Evolutionary conservation across 2,113 vertebrate genomes (phyloP).

Genomic region (Synodontis membranacea): DNA sequence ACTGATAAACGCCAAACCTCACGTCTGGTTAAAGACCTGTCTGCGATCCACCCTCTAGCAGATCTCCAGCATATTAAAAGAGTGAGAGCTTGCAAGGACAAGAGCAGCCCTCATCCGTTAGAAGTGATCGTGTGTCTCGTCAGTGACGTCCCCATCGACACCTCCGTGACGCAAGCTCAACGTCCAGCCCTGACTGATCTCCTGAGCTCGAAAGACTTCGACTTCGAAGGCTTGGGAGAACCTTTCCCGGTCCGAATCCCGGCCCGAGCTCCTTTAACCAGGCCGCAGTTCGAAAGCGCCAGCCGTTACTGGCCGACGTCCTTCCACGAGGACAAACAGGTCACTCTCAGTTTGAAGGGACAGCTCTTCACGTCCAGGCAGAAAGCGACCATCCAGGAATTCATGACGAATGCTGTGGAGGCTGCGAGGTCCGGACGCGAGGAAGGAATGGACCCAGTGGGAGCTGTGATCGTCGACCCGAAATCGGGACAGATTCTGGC

Average conservation of each 20-base stretch:
- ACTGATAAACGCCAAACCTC: constrained; percentile 79
- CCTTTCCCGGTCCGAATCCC: constrained; percentile 80
- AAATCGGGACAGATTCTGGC: constrained; percentile 69
- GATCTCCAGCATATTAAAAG: constrained; percentile 80
- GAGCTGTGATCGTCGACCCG: constrained; percentile 77
- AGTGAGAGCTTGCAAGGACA: constrained; percentile 69
- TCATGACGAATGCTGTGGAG: constrained; percentile 76
- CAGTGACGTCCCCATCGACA: constrained; percentile 41
- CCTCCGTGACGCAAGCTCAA: neutral
- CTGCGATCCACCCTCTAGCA: constrained; percentile 65
- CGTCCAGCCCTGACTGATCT: constrained; percentile 58
- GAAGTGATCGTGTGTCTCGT: constrained; percentile 80
- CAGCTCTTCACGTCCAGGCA: constrained; percentile 71
- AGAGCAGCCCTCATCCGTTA: constrained; percentile 61
- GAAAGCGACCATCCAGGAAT: constrained; percentile 68
- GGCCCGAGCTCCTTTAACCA: constrained; percentile 72
- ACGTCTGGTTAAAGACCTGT: constrained; percentile 74
- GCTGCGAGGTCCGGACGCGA: constrained; percentile 64
- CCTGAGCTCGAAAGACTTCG: constrained; percentile 57
- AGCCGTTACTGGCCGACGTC: constrained; percentile 80
- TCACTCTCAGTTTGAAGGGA: constrained; percentile 70
- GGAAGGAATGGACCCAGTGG: constrained; percentile 73
- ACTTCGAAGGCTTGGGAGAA: constrained; percentile 70
- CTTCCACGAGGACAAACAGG: constrained; percentile 82
- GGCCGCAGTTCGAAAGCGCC: constrained; percentile 80